Conservation (phyloP, 2,797 vertebrate species). For the Saguinus oedipus region DNA sequence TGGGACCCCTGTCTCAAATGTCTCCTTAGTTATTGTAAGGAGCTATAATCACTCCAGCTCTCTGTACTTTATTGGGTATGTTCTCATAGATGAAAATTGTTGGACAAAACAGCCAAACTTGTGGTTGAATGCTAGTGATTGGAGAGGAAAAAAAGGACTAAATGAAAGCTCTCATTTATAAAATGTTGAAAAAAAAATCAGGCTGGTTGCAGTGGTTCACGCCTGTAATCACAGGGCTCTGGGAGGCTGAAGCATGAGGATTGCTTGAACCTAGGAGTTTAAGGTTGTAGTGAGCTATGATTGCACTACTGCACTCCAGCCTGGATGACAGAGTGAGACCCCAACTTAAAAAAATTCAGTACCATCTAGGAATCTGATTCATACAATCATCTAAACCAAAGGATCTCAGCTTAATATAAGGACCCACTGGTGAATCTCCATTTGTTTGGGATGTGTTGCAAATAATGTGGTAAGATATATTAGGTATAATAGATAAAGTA, state of each 20-base stretch:
- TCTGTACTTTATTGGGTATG: not conserved
- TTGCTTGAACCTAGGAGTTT: not conserved
- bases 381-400: not conserved
- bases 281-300: not conserved
- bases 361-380: not conserved
- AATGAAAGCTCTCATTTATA: not conserved
- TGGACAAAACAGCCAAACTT: not conserved
- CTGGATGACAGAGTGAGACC: not conserved
- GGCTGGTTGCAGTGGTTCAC: not conserved
- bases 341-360: not conserved
- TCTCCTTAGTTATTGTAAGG: not conserved
- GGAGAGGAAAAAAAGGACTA: constrained; percentile 35
- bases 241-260: not conserved
- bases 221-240: not conserved
- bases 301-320: not conserved
- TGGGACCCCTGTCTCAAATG: not conserved
- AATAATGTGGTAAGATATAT: not conserved
- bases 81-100: not conserved
- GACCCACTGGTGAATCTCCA: not conserved
- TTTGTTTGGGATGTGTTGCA: not conserved
- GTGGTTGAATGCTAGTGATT: not conserved
- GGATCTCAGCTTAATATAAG: not conserved
- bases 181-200: constrained; percentile 8
- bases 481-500: not conserved
- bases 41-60: not conserved